Conservation (phyloP, 2,797 vertebrate species). For the Orestias chungarensis region DNA sequence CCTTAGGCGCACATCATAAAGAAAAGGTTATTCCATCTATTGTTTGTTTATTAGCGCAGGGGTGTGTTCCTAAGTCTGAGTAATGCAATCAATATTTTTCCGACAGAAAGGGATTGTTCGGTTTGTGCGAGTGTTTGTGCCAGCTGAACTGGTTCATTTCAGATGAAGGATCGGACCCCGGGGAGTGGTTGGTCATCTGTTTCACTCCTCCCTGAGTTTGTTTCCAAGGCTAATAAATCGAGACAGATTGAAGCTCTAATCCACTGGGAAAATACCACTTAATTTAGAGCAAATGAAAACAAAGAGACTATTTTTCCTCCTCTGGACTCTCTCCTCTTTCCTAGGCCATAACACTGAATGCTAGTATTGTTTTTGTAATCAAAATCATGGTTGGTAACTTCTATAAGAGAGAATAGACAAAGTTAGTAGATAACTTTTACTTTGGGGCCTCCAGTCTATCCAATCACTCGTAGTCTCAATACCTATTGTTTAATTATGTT, state of each 20-base stretch:
- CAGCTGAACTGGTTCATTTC: constrained; percentile 26
- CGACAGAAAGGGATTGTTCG: constrained; percentile 44
- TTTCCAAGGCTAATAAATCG: constrained; percentile 63
- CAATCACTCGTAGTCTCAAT: no score
- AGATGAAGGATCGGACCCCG: constrained; percentile 48
- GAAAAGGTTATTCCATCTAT: constrained; percentile 44
- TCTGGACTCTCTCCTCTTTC: constrained; percentile 11
- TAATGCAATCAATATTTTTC: constrained; percentile 64
- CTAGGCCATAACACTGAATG: background rate
- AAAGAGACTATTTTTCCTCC: constrained; percentile 29
- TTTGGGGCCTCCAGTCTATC: no score
- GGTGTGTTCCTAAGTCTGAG: constrained; percentile 54
- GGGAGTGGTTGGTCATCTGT: constrained; percentile 59
- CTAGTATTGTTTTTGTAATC: background rate
- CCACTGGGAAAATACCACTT: constrained; percentile 56
- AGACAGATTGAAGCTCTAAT: constrained; percentile 53
- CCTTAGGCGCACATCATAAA: constrained; percentile 38
- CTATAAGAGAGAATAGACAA: no score
- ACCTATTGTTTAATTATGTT: no score
- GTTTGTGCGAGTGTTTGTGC: constrained; percentile 31
- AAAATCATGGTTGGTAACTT: no score
- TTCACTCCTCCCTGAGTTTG: constrained; percentile 40
- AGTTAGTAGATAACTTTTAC: no score
- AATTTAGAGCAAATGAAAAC: constrained; percentile 66
- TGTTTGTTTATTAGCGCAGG: constrained; percentile 42